Percentiles rank a stretch among this genome's conserved stretches.
Evolutionary conservation across 1,140 invertebrate genomes (phyloP).

Genomic region (Lasioglossum baleicum): DNA sequence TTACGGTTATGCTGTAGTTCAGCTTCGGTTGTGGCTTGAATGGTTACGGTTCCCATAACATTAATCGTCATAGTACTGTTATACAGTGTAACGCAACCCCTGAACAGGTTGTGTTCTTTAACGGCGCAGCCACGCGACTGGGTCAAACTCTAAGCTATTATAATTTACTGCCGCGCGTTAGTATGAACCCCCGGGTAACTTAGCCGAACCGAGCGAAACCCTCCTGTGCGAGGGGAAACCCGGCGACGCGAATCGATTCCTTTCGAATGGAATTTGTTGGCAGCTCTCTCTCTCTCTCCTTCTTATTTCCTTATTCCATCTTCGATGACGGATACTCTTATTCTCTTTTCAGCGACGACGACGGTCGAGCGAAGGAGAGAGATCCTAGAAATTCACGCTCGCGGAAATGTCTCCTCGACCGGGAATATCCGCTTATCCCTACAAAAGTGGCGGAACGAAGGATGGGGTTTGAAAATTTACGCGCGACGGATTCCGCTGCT

Average conservation of each 20-base stretch:
- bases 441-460: conserved; percentile 15
- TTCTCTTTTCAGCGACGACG: neutral
- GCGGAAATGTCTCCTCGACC: conserved; percentile 30
- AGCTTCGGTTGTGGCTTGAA: no score
- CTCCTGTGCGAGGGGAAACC: neutral
- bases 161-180: neutral
- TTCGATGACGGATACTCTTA: no score
- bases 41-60: no score
- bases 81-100: neutral
- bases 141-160: neutral
- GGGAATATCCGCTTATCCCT: conserved; percentile 30
- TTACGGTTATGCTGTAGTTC: no score
- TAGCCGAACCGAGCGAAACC: neutral
- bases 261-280: neutral
- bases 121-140: no score
- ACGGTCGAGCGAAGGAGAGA: neutral
- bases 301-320: no score
- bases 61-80: neutral
- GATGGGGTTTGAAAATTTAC: conserved; percentile 53
- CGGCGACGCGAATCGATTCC: neutral
- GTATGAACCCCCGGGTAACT: neutral
- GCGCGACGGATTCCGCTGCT: conserved; percentile 60
- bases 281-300: no score
- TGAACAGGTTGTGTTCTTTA: neutral
- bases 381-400: conserved; percentile 49